A percentile compares a stretch with the other conserved stretches of the same genome.
phyloP scores from a whole-genome alignment of 2,113 vertebrate genomes.

The Hyperopisus bebe region DNA sequence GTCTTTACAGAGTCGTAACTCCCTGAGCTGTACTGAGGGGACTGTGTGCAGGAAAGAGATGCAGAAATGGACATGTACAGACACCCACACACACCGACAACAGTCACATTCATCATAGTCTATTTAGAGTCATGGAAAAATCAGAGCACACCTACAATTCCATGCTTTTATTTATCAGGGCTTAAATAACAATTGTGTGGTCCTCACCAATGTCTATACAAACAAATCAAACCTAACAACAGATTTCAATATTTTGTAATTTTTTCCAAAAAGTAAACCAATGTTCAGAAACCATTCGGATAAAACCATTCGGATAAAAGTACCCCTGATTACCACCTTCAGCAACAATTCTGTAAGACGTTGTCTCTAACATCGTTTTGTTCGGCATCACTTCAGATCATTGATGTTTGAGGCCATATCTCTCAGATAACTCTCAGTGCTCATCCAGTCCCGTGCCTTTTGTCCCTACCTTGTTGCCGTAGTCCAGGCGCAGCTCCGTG shows the following conservation, averaged over 20 bases:
- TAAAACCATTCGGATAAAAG: not conserved
- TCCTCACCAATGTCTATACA: not conserved
- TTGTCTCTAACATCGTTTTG: not conserved
- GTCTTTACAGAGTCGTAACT: conserved; percentile 96
- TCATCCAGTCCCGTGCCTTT: not conserved
- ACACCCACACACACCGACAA: not conserved
- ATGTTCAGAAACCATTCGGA: not conserved
- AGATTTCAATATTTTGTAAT: not conserved
- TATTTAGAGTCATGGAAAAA: not conserved
- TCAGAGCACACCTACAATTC: not conserved
- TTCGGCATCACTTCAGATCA: not conserved
- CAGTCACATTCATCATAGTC: not conserved
- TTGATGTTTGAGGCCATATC: not conserved
- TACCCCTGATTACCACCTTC: not conserved
- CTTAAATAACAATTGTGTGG: not conserved
- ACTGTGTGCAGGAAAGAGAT: conserved; percentile 56
- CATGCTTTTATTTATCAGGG: not conserved
- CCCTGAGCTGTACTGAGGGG: conserved; percentile 91
- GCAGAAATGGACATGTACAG: not conserved
- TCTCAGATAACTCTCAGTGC: not conserved
- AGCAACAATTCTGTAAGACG: not conserved
- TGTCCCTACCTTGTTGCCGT: conserved; percentile 54
- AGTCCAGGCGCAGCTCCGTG: conserved; percentile 45
- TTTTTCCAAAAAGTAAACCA: not conserved
- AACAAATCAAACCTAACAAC: not conserved